These are phyloP conservation scores for Aptenodytes patagonicus DNA, from an alignment of 2,113 vertebrate species.

Conservation along the genomic window DNA sequence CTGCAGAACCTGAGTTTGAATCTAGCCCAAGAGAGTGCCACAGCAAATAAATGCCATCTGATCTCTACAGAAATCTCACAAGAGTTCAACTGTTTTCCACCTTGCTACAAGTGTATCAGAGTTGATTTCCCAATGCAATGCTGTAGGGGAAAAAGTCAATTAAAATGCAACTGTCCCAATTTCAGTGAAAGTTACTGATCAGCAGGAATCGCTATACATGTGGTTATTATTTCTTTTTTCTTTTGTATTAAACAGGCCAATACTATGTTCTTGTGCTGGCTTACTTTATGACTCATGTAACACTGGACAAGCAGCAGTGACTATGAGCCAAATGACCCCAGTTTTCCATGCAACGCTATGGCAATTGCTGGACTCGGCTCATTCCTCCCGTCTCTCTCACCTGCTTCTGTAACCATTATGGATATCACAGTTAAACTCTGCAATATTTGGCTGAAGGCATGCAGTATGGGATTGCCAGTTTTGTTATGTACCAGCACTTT, in stretches of 20 bases:
- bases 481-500: background rate
- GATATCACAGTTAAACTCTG: background rate
- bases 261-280: background rate
- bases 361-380: background rate
- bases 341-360: background rate
- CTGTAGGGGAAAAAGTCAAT: slow-evolving; percentile 65
- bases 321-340: background rate
- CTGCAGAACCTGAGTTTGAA: slow-evolving; percentile 62
- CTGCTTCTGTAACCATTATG: background rate
- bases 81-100: slow-evolving; percentile 66
- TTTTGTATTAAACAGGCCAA: background rate
- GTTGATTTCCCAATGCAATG: slow-evolving; percentile 52
- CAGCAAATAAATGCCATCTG: slow-evolving; percentile 73
- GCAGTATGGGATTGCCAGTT: background rate
- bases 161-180: slow-evolving; percentile 74
- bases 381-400: slow-evolving; percentile 7
- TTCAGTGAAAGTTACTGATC: slow-evolving; percentile 65
- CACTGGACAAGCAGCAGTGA: background rate
- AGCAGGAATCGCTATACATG: slow-evolving; percentile 53
- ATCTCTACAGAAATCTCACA: slow-evolving; percentile 62
- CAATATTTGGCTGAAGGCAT: background rate
- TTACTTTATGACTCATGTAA: background rate
- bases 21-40: slow-evolving; percentile 49
- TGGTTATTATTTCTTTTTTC: slow-evolving; percentile 14
- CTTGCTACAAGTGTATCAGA: slow-evolving; percentile 41